Conservation (phyloP, 2,113 vertebrate species). For the Bombycilla garrulus region DNA sequence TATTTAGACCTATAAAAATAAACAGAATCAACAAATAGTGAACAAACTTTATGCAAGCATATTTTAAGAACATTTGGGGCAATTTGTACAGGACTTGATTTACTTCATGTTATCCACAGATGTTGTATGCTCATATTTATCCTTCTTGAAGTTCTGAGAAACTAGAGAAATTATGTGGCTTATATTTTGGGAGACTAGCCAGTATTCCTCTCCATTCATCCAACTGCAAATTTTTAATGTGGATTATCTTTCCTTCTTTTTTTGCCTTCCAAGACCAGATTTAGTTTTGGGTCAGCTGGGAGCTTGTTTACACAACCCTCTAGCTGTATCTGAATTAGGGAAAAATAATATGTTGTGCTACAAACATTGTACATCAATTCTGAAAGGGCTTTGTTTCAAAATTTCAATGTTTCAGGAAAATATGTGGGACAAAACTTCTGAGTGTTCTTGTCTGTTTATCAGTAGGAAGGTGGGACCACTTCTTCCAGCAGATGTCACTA, state of each 20-base stretch:
- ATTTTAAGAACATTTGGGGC: background rate
- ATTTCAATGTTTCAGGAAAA: background rate
- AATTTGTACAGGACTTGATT: background rate
- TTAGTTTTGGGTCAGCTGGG: background rate
- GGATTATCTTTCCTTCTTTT: background rate
- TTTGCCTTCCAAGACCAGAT: background rate
- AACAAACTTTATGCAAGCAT: background rate
- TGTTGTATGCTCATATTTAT: background rate
- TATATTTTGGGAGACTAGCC: background rate
- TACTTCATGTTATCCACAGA: background rate
- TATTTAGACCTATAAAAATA: background rate
- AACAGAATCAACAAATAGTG: background rate
- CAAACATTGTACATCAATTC: background rate
- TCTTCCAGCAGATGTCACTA: constrained; percentile 49
- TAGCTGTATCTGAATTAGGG: background rate
- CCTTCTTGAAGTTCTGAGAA: background rate
- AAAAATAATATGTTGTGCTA: background rate
- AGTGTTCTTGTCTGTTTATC: background rate
- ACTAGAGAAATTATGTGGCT: background rate
- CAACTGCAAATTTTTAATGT: background rate
- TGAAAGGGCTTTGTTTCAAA: background rate
- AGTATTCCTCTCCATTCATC: background rate
- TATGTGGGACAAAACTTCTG: background rate
- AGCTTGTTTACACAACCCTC: background rate
- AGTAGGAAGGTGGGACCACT: background rate